Evolutionary conservation across 1,140 invertebrate species (phyloP).

Genomic region (Cyrtorhinus lividipennis): DNA sequence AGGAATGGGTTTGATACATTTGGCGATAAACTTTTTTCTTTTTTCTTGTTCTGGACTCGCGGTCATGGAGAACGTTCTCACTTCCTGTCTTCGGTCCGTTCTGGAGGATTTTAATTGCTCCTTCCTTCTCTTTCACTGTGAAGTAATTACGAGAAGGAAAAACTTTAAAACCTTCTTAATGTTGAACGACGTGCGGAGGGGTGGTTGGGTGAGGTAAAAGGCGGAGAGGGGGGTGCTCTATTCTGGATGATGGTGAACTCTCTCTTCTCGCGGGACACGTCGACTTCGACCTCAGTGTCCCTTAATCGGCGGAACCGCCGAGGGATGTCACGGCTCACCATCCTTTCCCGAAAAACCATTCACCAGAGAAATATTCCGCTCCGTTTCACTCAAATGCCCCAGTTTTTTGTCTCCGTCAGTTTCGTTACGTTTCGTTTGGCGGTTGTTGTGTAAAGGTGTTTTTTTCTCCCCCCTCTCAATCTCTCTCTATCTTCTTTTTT

Average conservation of each 20-base stretch:
- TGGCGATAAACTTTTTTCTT: not conserved
- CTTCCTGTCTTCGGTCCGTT: not conserved
- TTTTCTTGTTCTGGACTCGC: constrained; percentile 11
- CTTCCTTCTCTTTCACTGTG: not conserved
- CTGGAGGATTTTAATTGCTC: not conserved
- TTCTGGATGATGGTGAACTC: no score
- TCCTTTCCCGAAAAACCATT: constrained; percentile 10
- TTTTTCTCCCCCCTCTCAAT: no score
- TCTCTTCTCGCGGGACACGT: not conserved
- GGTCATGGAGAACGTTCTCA: constrained; percentile 5
- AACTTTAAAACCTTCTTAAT: not conserved
- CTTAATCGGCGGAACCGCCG: not conserved
- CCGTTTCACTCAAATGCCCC: constrained; percentile 15
- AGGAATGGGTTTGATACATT: not conserved
- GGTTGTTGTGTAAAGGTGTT: constrained; percentile 15
- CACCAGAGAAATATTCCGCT: constrained; percentile 13
- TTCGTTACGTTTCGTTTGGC: constrained; percentile 16
- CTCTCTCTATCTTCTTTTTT: no score
- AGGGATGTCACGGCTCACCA: constrained; percentile 4
- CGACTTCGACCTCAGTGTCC: not conserved
- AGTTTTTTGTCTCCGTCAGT: constrained; percentile 13
- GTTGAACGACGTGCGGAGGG: no score
- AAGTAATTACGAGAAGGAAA: constrained; percentile 5
- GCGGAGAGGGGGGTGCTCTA: no score
- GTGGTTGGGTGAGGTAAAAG: no score